phyloP scores from a whole-genome alignment of 2,113 vertebrate genomes.

The Nesoenas mayeri region DNA sequence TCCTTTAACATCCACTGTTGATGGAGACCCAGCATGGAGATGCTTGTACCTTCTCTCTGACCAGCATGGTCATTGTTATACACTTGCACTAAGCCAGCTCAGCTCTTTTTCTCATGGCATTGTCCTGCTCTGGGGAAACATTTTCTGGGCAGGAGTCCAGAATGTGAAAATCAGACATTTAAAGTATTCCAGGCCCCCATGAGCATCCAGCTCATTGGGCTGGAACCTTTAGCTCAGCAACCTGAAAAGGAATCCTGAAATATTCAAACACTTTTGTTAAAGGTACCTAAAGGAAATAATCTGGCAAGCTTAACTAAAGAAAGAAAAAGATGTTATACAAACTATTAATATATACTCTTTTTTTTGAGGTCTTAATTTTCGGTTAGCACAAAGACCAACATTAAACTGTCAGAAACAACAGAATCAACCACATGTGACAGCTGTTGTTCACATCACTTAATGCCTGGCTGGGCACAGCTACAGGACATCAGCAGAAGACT shows the following conservation, averaged over 20 bases:
- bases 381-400: not conserved
- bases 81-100: not conserved
- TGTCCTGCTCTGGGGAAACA: not conserved
- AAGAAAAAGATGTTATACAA: not conserved
- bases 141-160: not conserved
- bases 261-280: not conserved
- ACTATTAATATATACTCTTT: rapidly evolving
- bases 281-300: not conserved
- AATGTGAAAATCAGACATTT: not conserved
- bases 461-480: not conserved
- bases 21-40: not conserved
- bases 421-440: not conserved
- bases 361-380: not conserved
- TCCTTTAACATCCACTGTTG: not conserved
- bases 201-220: not conserved
- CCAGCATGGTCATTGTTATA: not conserved
- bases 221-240: constrained; percentile 31
- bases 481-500: not conserved
- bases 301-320: not conserved
- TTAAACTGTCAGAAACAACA: not conserved
- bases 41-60: not conserved
- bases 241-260: not conserved
- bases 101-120: not conserved
- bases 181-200: not conserved
- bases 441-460: not conserved